Evolutionary conservation across 2,113 vertebrate species (phyloP).

Genomic region (Amazona guildingii): DNA sequence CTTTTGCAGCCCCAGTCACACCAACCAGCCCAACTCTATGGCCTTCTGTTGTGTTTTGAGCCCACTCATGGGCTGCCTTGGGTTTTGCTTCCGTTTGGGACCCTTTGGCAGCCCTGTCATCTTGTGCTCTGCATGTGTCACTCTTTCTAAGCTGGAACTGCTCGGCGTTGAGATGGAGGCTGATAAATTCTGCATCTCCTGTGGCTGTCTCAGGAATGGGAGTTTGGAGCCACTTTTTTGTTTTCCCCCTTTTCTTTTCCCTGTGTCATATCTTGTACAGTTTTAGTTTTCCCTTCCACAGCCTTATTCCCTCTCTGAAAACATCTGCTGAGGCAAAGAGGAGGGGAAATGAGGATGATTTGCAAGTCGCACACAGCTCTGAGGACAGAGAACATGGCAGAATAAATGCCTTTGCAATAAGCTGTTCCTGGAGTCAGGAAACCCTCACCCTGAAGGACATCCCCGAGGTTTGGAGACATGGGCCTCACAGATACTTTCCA

Average conservation of each 20-base stretch:
- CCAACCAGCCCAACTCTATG: fast-evolving
- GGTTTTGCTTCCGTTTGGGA: background rate
- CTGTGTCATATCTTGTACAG: background rate
- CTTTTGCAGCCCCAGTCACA: background rate
- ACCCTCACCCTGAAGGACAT: background rate
- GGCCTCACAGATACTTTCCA: background rate
- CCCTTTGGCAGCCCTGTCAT: background rate
- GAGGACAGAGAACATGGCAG: background rate
- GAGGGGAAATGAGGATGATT: background rate
- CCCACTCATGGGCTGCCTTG: background rate
- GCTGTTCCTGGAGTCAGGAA: background rate
- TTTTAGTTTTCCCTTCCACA: background rate
- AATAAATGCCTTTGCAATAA: background rate
- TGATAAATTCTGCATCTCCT: background rate
- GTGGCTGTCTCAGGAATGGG: background rate
- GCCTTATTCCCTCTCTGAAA: background rate
- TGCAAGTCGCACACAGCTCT: background rate
- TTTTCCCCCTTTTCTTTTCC: fast-evolving
- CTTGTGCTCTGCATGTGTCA: conserved; percentile 13
- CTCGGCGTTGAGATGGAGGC: background rate
- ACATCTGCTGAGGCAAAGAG: background rate
- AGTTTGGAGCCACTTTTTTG: background rate
- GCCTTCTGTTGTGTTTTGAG: background rate
- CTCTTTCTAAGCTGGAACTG: background rate
- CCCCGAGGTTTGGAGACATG: background rate